Evolutionary conservation across 92 coral and sea anemone species (phyloP).

Genomic region (Umimayanthus chanpuru): DNA sequence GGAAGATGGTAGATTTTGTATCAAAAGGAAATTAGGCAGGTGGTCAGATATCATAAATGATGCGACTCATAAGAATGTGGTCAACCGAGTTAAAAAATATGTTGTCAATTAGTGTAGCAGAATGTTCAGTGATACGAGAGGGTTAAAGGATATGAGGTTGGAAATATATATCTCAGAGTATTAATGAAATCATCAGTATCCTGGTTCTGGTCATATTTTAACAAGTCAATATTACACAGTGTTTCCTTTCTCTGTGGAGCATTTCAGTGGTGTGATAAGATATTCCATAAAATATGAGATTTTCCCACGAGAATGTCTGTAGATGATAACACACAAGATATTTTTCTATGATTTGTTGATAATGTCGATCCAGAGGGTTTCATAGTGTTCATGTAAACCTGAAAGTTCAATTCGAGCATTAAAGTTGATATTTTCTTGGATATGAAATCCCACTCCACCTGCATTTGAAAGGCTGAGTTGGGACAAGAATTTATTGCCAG

Average conservation of each 20-base stretch:
- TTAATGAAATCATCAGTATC: no score
- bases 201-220: not conserved
- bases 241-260: not conserved
- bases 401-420: not conserved
- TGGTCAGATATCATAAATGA: no score
- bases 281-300: no score
- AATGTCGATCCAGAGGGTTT: not conserved
- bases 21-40: no score
- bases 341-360: not conserved
- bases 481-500: not conserved
- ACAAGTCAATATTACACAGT: not conserved
- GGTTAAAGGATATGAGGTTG: slow-evolving; percentile 53
- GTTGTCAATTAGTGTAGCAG: no score
- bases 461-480: not conserved
- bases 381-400: not conserved
- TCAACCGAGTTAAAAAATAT: no score
- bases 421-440: not conserved
- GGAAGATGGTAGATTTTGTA: no score
- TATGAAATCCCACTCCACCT: not conserved
- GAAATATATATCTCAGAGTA: slow-evolving; percentile 14
- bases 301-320: not conserved
- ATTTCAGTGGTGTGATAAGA: not conserved
- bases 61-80: no score
- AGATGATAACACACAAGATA: not conserved
- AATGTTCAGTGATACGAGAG: slow-evolving; percentile 49